Evolutionary conservation across 2,797 vertebrate genomes (phyloP).

Genomic region (Uromys caudimaculatus): DNA sequence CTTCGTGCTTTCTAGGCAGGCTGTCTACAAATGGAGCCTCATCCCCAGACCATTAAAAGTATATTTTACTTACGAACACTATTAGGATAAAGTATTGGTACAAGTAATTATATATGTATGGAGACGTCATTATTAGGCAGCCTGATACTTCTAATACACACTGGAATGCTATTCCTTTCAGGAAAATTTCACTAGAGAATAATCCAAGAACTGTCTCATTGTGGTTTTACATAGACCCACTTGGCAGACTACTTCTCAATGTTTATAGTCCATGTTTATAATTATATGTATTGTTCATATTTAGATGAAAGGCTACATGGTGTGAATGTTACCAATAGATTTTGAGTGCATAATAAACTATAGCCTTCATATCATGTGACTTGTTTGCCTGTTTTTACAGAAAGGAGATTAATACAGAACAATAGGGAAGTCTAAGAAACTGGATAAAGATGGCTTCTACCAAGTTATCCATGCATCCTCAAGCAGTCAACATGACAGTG

Average conservation of each 20-base stretch:
- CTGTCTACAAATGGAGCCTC: not conserved
- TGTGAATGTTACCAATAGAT: not conserved
- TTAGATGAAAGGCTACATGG: not conserved
- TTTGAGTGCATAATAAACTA: not conserved
- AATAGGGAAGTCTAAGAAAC: not conserved
- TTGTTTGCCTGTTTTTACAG: not conserved
- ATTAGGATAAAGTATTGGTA: not conserved
- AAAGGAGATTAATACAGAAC: not conserved
- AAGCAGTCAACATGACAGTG: not conserved
- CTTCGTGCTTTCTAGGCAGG: not conserved
- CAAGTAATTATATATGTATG: not conserved
- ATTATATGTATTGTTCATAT: not conserved
- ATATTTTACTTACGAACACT: not conserved
- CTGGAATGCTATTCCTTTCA: not conserved
- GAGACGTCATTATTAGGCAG: not conserved
- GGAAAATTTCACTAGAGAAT: not conserved
- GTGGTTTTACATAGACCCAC: not conserved
- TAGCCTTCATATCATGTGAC: not conserved
- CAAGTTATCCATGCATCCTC: not conserved
- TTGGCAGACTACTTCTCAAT: not conserved
- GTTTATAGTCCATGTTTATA: conserved; percentile 8
- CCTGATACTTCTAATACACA: not conserved
- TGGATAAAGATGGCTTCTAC: not conserved
- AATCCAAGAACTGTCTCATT: conserved; percentile 29
- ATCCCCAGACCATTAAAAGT: not conserved